phyloP scores from a whole-genome alignment of 2,888 invertebrate species.

The Liopterus haemorrhoidalis region DNA sequence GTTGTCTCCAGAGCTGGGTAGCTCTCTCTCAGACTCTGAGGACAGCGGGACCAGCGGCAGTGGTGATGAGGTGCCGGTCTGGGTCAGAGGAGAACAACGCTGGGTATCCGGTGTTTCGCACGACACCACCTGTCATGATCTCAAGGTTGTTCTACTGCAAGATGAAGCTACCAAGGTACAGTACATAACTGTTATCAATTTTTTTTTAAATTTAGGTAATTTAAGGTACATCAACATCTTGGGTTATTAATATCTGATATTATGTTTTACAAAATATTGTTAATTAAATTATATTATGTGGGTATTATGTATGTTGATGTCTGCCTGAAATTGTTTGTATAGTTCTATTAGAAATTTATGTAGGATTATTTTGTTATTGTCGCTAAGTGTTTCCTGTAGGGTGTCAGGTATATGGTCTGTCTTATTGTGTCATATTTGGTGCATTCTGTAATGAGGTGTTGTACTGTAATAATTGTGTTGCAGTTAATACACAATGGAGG shows the following conservation, averaged over 20 bases:
- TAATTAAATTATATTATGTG: too few species aligned
- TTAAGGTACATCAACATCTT: not conserved
- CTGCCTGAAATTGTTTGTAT: not conserved
- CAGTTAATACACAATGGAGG: too few species aligned
- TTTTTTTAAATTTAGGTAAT: not conserved
- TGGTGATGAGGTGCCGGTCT: slow-evolving; percentile 66
- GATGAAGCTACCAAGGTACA: slow-evolving; percentile 47
- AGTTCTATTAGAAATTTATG: too few species aligned
- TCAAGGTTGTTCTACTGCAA: slow-evolving; percentile 64
- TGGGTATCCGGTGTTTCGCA: slow-evolving; percentile 74
- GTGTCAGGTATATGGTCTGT: too few species aligned
- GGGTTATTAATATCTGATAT: not conserved
- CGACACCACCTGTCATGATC: slow-evolving; percentile 72
- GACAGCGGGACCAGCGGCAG: slow-evolving; percentile 50
- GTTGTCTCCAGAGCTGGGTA: too few species aligned
- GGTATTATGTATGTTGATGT: not conserved
- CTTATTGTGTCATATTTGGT: too few species aligned
- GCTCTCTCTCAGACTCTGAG: too few species aligned
- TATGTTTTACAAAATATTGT: not conserved
- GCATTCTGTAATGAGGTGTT: too few species aligned
- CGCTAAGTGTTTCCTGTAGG: too few species aligned
- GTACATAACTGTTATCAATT: not conserved
- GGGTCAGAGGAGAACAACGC: slow-evolving; percentile 69
- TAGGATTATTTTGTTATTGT: too few species aligned
- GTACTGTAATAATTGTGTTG: too few species aligned